Conservation (phyloP, 2,888 invertebrate species). For the Xylocampa areola region DNA sequence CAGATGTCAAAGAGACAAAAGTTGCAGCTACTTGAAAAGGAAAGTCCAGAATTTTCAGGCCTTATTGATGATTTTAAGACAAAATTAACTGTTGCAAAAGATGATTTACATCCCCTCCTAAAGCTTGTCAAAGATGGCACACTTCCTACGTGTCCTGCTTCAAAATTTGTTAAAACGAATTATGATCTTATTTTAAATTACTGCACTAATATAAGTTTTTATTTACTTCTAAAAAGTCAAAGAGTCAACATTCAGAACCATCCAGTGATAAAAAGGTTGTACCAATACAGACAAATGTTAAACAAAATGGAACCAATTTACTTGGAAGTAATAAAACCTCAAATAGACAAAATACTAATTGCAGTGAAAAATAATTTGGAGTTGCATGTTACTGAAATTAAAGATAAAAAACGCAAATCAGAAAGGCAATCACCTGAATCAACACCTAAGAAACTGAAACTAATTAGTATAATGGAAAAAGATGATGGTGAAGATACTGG, state of each 20-base stretch:
- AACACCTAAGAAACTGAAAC: constrained; percentile 79
- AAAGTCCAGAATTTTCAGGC: constrained; percentile 96
- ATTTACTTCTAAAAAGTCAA: constrained; percentile 95
- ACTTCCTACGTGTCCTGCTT: constrained; percentile 91
- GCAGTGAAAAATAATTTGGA: constrained; percentile 85
- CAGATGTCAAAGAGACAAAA: constrained; percentile 94
- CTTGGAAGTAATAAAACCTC: constrained; percentile 91
- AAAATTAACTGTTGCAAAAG: constrained; percentile 91
- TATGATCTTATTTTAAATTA: constrained; percentile 94
- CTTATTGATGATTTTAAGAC: constrained; percentile 94
- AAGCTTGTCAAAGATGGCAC: constrained; percentile 90
- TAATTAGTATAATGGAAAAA: constrained; percentile 78
- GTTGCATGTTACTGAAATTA: constrained; percentile 69
- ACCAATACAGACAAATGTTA: constrained; percentile 94
- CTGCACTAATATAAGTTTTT: constrained; percentile 95
- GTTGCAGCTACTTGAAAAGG: constrained; percentile 93
- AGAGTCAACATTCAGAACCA: constrained; percentile 93
- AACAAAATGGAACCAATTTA: constrained; percentile 93
- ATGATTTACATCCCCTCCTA: constrained; percentile 92
- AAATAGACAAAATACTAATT: constrained; percentile 91
- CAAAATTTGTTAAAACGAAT: constrained; percentile 93
- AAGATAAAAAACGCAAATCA: constrained; percentile 75
- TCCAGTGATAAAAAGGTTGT: constrained; percentile 96
- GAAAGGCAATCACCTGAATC: constrained; percentile 68
- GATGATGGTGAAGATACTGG: constrained; percentile 84